Base-by-base conservation (phyloP, 2,888 invertebrate genomes). In the Bhutanitis thaidina region DNA sequence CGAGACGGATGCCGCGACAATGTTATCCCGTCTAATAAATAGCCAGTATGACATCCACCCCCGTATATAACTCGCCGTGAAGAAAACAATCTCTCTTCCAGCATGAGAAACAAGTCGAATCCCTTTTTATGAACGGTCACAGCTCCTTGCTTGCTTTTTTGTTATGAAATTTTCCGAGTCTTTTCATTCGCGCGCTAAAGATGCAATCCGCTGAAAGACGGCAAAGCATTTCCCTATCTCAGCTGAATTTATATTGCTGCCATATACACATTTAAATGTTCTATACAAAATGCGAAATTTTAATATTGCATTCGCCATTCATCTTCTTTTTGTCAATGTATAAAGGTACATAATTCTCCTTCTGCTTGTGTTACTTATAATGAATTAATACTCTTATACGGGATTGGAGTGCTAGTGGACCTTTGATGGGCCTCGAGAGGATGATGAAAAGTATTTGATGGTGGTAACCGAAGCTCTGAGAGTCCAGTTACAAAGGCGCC, bases 21-120 rank as follows among this genome's bases (percentile, higher is more conserved):
- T 83, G 84, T 86, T 85, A 83, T 80, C 80, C 78, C 73, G 68
- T 77, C 77, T 84, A 80, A 86, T 83, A 81, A 84, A 85, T 85
- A 79, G 81, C 79, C 71, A 65, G 70, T 77, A 80, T 83, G 85
- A 85, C 79, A 78, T 74, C 74, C 70, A 67, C 66, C 72, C 66
- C 67, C 63, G 62, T 73, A 69, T 70, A 71, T 76, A 76, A 69
- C 71, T 66, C 65, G 65, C 64, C 70, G 72, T 71, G 77, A 74
- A 78, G 73, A 77, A 81, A 81, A 80, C 78, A 83, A 83, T 80
- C 74, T 80, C 71, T 77, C 74, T 76, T 74, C 69, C 61, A 71
- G 65, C 72, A 68, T 59, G 62, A 77, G 77, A 75, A 80, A 80
- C 76, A 80, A 78, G 77, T 75, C 76, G 73, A 77, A 82, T 78